Percentiles rank a stretch among this genome's conserved stretches.
Conservation (phyloP, 1,140 invertebrate species). For the Eurosta solidaginis region DNA sequence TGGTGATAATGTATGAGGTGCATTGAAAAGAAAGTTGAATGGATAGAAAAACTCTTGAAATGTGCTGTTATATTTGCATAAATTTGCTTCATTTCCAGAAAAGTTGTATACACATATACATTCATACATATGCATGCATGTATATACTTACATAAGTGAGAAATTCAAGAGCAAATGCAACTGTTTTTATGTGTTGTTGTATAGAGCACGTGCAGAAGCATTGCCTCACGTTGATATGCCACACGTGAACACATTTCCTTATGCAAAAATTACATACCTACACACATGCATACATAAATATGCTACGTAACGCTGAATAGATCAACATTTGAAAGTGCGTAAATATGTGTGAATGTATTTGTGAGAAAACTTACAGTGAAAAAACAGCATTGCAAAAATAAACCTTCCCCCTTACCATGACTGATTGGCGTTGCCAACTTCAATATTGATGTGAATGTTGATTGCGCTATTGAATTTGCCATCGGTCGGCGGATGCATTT, state of each 20-base stretch:
- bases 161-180: not conserved
- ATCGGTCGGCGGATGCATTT: conserved; percentile 13
- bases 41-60: not conserved
- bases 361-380: not conserved
- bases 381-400: not conserved
- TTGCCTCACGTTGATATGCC: not conserved
- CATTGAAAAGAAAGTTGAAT: not conserved
- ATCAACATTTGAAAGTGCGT: no score
- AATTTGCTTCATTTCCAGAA: conserved; percentile 14
- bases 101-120: not conserved
- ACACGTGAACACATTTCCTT: not conserved
- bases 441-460: no score
- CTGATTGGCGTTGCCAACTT: not conserved
- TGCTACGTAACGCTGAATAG: no score
- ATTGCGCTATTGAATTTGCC: not conserved
- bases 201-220: not conserved
- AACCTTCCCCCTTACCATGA: not conserved
- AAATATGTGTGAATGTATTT: not conserved
- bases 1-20: not conserved
- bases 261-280: no score
- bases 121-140: not conserved
- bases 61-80: not conserved
- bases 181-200: not conserved
- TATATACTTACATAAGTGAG: not conserved
- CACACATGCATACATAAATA: no score